A percentile compares a stretch with the other conserved stretches of the same genome.
phyloP scores from a whole-genome alignment of 2,113 vertebrate species.

The Bubalus kerabau region DNA sequence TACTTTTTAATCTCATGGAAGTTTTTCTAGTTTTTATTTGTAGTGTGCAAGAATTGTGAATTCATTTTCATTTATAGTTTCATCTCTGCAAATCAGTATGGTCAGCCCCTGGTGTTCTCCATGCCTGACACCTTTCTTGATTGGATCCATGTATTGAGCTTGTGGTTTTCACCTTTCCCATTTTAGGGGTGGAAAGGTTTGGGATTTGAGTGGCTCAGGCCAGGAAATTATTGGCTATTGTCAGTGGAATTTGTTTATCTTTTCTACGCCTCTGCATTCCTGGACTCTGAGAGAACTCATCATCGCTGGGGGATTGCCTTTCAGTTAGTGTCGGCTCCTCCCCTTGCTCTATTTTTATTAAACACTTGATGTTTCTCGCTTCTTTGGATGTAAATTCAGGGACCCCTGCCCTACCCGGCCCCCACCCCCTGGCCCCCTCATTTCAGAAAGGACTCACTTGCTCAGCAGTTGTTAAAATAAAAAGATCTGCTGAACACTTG shows the following conservation, averaged over 20 bases:
- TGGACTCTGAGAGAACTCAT: constrained; percentile 47
- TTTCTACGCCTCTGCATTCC: constrained; percentile 63
- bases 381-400: neutral
- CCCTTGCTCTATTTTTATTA: neutral
- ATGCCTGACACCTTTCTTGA: neutral
- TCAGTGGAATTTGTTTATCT: constrained; percentile 65
- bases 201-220: neutral
- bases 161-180: neutral
- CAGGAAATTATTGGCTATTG: constrained; percentile 50
- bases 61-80: neutral
- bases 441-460: neutral
- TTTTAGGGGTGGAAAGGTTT: neutral
- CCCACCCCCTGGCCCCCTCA: too few species aligned
- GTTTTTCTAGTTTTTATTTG: neutral
- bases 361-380: neutral
- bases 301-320: neutral
- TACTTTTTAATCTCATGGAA: neutral
- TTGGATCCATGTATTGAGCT: neutral
- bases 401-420: too few species aligned
- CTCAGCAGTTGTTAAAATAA: neutral
- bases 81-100: neutral
- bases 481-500: neutral
- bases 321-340: neutral
- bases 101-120: neutral
- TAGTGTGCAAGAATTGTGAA: neutral